phyloP scores from a whole-genome alignment of 1,140 invertebrate species.

The Danaus melanippus region DNA sequence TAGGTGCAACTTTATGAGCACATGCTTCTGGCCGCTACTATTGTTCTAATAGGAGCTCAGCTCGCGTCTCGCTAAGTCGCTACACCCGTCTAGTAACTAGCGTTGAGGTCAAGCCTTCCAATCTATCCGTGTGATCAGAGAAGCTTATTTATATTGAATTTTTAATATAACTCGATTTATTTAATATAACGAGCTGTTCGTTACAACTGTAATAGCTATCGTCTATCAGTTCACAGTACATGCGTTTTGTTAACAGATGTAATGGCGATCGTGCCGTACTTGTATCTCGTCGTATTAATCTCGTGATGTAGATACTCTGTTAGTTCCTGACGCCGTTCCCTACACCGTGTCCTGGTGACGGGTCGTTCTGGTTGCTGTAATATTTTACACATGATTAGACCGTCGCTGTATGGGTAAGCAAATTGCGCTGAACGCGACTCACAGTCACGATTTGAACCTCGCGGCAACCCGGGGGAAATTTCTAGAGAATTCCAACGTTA shows the following conservation, averaged over 20 bases:
- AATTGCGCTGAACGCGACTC: constrained; percentile 64
- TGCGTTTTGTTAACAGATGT: too few species aligned
- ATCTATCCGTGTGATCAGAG: constrained; percentile 24
- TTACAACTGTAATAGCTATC: too few species aligned
- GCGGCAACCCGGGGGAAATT: constrained; percentile 59
- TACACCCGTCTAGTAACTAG: constrained; percentile 44
- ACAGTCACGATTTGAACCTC: constrained; percentile 67
- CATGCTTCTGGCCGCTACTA: constrained; percentile 55
- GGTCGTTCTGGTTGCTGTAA: constrained; percentile 53
- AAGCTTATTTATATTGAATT: too few species aligned
- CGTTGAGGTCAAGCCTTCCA: constrained; percentile 48
- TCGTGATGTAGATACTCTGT: constrained; percentile 35
- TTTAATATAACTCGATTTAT: too few species aligned
- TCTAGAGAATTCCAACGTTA: constrained; percentile 67
- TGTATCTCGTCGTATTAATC: constrained; percentile 60
- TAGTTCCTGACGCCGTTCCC: constrained; percentile 54
- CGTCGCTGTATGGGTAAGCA: constrained; percentile 65
- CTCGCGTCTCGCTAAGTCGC: constrained; percentile 32
- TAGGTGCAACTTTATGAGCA: constrained; percentile 58
- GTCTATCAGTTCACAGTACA: too few species aligned
- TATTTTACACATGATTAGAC: constrained; percentile 72
- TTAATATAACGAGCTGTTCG: too few species aligned
- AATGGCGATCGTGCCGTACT: too few species aligned
- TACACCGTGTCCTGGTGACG: constrained; percentile 56
- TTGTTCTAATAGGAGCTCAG: constrained; percentile 54